phyloP scores from a whole-genome alignment of 2,113 vertebrate species.

The Gobius niger region DNA sequence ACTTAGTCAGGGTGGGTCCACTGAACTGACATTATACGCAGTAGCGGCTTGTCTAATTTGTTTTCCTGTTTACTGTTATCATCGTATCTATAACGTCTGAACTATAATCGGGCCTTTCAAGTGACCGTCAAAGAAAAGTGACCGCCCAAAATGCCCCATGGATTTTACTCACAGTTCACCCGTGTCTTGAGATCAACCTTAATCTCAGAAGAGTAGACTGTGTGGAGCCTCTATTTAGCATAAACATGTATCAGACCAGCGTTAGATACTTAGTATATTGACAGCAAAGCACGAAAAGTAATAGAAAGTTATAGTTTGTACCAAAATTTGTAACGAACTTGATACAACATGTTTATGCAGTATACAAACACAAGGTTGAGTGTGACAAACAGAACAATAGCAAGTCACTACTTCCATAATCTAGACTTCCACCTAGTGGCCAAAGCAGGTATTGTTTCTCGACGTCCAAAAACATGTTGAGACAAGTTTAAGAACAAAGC shows the following conservation, averaged over 20 bases:
- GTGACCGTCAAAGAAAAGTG: conserved; percentile 9
- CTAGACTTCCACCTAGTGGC: conserved; percentile 55
- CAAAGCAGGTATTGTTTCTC: background rate
- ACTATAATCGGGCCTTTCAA: conserved; percentile 29
- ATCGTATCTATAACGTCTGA: background rate
- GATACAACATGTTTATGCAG: background rate
- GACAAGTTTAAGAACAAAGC: background rate
- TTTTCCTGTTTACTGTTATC: conserved; percentile 44
- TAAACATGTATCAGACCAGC: background rate
- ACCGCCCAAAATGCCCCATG: background rate
- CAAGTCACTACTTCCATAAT: conserved; percentile 7
- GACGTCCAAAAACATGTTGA: background rate
- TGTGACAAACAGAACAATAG: background rate
- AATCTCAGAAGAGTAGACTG: background rate
- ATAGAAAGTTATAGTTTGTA: background rate
- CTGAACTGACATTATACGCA: background rate
- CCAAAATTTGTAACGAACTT: too few species aligned
- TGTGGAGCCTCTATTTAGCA: background rate
- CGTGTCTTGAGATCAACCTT: background rate
- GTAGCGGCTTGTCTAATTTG: background rate
- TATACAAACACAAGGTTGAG: conserved; percentile 8
- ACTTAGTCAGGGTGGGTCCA: conserved; percentile 88
- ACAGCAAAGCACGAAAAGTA: background rate
- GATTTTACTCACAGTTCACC: background rate
- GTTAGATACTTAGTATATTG: background rate